Evolutionary conservation across 2,797 vertebrate species (phyloP), one percentile per base, ranked within the genome.

Genomic region (Mus spretus): DNA sequence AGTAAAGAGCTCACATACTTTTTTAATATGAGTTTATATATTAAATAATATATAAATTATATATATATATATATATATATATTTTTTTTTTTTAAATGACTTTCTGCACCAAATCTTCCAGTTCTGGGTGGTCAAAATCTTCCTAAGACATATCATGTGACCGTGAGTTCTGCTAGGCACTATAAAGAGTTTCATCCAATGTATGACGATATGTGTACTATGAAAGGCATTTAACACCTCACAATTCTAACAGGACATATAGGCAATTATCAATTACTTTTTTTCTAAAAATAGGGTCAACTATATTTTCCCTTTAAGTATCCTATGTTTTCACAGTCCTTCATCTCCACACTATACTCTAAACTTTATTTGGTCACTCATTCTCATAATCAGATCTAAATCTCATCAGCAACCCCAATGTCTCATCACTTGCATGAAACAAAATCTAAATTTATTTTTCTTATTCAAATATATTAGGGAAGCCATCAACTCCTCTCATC

Each of bases 251-350:
- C 24, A 70, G 24, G 17, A 79, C 28, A 82, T 40, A 40, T 3
- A 55, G 31, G 24, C 14, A n/a, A 70, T 93, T 53, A 8, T 53
- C 17, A 59, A 65, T 37, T 57, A 88, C 24, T 26, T 26, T 75
- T 86, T 88, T 57, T 75, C 22, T 79, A 72, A 78, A 97, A 82
- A 93, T 13, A 15, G 6, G 6, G 70, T 77, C 75, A 89, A 83
- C 40, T 75, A 81, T 87, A 59, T 78, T 91, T 96, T 95, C 9
- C 72, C 11, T 63, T 65, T 78, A 92, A 81, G 80, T 94, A 75
- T 37, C 82, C 4, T 55, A 75, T n/a, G 26, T 17, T n/a, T 12
- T 87, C 26, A 65, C 28, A 75, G 79, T 14, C 14, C 67, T 63
- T 90, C 31, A 55, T 47, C 5, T 5, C 3, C n/a, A 84, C 20